Conservation (phyloP, 2,113 vertebrate species). For the Aphyosemion australe region DNA sequence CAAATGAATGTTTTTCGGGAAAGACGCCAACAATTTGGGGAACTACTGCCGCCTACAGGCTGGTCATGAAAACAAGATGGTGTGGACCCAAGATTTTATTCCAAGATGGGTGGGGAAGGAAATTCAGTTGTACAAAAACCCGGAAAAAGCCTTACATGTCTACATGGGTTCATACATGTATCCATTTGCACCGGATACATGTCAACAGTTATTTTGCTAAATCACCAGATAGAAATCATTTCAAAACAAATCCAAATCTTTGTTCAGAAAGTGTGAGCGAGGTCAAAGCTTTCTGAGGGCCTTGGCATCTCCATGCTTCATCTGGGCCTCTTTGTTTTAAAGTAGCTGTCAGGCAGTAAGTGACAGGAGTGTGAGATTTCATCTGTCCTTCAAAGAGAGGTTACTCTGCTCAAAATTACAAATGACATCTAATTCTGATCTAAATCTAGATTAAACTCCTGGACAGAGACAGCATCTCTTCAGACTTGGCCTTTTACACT, state of each 20-base stretch:
- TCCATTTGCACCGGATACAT: too few species aligned
- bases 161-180: too few species aligned
- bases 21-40: too few species aligned
- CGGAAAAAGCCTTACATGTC: too few species aligned
- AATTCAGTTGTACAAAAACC: too few species aligned
- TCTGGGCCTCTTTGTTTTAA: conserved; percentile 8
- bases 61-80: too few species aligned
- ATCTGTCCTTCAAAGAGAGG: conserved; percentile 30
- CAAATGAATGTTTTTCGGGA: too few species aligned
- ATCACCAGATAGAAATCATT: too few species aligned
- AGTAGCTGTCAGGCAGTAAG: conserved; percentile 19
- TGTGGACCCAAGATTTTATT: too few species aligned
- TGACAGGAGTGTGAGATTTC: conserved; percentile 27
- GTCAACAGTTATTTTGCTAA: not conserved
- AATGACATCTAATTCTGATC: conserved; percentile 37
- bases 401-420: conserved; percentile 24
- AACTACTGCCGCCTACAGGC: too few species aligned
- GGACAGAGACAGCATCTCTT: conserved; percentile 21
- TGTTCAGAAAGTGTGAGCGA: not conserved
- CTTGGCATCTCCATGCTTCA: conserved; percentile 7
- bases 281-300: not conserved
- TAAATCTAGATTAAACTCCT: conserved; percentile 27
- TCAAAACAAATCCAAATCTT: too few species aligned
- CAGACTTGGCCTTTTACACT: conserved; percentile 11
- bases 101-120: too few species aligned